phyloP scores from a whole-genome alignment of 2,113 vertebrate genomes.

The Cairina moschata region DNA sequence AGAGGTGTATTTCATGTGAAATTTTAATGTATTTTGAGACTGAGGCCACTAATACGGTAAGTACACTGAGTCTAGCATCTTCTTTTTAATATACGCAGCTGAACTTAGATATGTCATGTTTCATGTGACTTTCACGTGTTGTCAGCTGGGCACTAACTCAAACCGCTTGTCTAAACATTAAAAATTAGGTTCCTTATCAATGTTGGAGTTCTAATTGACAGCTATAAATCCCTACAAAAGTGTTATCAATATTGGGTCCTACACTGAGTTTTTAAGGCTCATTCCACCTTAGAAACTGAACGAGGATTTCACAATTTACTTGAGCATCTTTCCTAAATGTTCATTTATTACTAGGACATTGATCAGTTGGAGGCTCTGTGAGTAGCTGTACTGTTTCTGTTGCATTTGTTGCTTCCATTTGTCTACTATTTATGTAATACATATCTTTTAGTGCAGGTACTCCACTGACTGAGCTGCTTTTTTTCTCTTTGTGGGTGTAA shows the following conservation, averaged over 20 bases:
- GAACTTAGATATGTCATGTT: not conserved
- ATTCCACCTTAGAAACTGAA: accelerated
- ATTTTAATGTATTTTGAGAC: not conserved
- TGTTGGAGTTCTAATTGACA: not conserved
- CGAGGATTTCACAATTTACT: not conserved
- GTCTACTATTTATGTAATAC: not conserved
- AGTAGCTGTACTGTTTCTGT: not conserved
- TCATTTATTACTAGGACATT: not conserved
- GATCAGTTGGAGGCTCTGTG: not conserved
- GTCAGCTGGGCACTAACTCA: not conserved
- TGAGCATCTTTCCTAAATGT: not conserved
- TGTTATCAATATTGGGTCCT: not conserved
- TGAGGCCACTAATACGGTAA: not conserved
- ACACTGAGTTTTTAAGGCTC: not conserved
- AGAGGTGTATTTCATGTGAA: not conserved
- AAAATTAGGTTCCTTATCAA: not conserved
- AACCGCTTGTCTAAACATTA: not conserved
- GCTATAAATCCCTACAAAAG: not conserved
- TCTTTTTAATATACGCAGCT: not conserved
- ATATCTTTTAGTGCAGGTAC: not conserved
- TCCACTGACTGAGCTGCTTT: not conserved
- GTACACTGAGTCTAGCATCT: not conserved
- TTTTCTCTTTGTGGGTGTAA: not conserved
- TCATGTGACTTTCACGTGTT: not conserved
- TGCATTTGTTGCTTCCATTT: not conserved